Evolutionary conservation across 2,888 invertebrate genomes (phyloP), one percentile per base, ranked within the genome.

Genomic region (Flabesymbios commensalis): DNA sequence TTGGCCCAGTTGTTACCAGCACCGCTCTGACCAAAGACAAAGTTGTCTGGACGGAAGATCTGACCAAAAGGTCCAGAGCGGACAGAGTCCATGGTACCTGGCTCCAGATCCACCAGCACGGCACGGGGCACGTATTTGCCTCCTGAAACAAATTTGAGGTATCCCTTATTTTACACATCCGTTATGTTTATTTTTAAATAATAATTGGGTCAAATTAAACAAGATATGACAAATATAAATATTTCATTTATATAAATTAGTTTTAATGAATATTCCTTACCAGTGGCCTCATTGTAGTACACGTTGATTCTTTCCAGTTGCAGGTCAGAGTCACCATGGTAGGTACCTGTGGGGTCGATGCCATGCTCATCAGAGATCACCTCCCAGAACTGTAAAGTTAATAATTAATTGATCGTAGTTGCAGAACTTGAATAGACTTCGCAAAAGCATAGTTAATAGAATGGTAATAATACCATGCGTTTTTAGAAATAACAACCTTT

Each of bases 11-110:
- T 93, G 84, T 93, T 93, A 52, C 93, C 86, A 89, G 80, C 92
- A 88, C 86, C 94, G 47, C 76, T 75, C 64, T 79, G 78, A 45
- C 77, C 77, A 83, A 94, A 95, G 22, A 95, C 92, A 82, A 94
- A 96, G 85, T 95, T 96, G 85, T 96, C 94, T 22, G 95, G 95
- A 67, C 94, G 86, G 87, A 94, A 95, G 76, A 95, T 90, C 82
- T 94, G 89, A n/a, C 93, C 93, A 84, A 92, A 95, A 10, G 94
- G 92, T 63, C 94, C 94, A 1, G 94, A 92, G 67, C 94, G 88
- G 67, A 96, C 94, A 0, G 94, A 93, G 84, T 96, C 95, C 95
- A 96, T 96, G 75, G 95, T 95, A 71, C 95, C 95, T 52, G 95
- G 95, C 84, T 96, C 95, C 79, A 96, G 85, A 81, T 96, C 96